Evolutionary conservation across 2,113 vertebrate genomes (phyloP).

Genomic region (Notarius lentiginosus): DNA sequence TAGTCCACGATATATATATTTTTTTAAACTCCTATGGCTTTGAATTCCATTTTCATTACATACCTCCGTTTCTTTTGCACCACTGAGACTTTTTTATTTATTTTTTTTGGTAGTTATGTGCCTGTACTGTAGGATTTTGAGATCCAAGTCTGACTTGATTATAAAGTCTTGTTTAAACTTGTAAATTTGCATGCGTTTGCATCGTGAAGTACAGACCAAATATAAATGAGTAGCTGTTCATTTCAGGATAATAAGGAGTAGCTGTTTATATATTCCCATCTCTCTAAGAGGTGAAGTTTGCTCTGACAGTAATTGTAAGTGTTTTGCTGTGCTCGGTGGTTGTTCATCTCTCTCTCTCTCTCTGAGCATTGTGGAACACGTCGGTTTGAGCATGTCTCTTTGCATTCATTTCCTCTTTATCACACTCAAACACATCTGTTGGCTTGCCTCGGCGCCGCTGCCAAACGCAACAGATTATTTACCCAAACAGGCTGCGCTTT

Average conservation of each 20-base stretch:
- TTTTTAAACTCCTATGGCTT: neutral
- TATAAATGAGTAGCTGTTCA: slow-evolving; percentile 5
- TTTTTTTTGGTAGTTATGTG: neutral
- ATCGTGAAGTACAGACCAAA: neutral
- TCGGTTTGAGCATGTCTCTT: slow-evolving; percentile 38
- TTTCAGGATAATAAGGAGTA: slow-evolving; percentile 8
- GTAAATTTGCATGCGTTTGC: neutral
- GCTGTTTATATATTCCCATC: slow-evolving; percentile 25
- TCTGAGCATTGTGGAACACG: slow-evolving; percentile 37
- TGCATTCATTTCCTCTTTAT: slow-evolving; percentile 57
- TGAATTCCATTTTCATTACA: neutral
- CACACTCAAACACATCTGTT: slow-evolving; percentile 55
- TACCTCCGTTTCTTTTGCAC: neutral
- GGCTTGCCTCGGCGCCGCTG: slow-evolving; percentile 41
- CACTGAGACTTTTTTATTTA: neutral
- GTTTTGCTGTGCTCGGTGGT: slow-evolving; percentile 22
- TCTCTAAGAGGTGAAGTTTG: slow-evolving; percentile 33
- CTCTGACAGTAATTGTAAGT: slow-evolving; percentile 40
- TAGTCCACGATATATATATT: neutral
- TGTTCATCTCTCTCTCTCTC: slow-evolving; percentile 48
- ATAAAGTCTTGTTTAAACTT: slow-evolving; percentile 24
- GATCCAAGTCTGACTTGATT: neutral
- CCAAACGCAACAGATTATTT: slow-evolving; percentile 56
- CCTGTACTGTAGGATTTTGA: neutral
- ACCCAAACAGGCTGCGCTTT: slow-evolving; percentile 55